phyloP scores from a whole-genome alignment of 1,140 invertebrate species.

The Tetraneura akinire region DNA sequence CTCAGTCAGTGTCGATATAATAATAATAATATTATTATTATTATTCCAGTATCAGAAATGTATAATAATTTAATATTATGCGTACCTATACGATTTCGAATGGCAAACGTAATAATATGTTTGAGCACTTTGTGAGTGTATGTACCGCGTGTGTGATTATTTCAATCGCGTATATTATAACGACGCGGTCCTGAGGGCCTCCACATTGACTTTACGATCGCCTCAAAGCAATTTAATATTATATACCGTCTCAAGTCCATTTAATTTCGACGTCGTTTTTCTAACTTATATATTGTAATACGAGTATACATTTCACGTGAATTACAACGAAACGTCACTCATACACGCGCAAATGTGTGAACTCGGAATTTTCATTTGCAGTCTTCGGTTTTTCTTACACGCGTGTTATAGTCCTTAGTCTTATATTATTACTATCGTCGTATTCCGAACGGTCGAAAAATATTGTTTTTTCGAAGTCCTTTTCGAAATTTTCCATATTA shows the following conservation, averaged over 20 bases:
- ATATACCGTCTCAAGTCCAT: neutral
- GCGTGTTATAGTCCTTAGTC: too few relatives aligned
- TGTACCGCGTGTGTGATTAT: neutral
- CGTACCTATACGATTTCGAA: neutral
- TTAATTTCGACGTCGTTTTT: slow-evolving; percentile 12
- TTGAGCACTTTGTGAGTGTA: neutral
- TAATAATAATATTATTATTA: neutral
- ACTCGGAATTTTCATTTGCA: too few relatives aligned
- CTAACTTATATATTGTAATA: neutral
- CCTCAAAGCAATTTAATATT: neutral
- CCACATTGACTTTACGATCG: neutral
- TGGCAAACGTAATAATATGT: neutral
- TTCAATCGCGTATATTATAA: neutral
- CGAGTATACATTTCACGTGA: neutral
- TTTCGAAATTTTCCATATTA: too few relatives aligned
- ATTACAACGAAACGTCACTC: neutral
- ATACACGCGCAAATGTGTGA: too few relatives aligned
- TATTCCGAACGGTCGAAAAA: too few relatives aligned
- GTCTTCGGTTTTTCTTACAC: too few relatives aligned
- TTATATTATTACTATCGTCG: too few relatives aligned
- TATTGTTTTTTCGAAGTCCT: too few relatives aligned
- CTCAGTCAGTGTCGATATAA: too few relatives aligned
- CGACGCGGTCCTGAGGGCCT: neutral
- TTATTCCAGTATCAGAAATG: too few relatives aligned
- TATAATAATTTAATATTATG: too few relatives aligned